Conservation (phyloP, 2,797 vertebrate genomes). For the Leptoclinus maculatus region DNA sequence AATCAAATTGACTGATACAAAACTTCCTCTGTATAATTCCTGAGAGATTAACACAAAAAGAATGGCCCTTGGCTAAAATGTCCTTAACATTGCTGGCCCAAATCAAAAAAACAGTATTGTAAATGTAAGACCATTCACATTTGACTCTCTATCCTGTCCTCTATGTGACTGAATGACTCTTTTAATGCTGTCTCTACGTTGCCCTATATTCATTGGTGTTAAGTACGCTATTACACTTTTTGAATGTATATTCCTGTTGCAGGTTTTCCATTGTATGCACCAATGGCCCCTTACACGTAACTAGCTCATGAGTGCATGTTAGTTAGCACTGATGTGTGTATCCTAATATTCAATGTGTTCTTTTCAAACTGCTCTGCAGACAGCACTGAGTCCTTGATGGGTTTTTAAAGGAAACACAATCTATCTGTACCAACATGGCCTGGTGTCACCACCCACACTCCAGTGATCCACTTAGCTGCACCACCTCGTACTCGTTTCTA, state of each 20-base stretch:
- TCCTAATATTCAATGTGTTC: neutral
- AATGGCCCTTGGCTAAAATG: neutral
- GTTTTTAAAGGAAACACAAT: neutral
- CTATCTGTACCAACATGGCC: constrained; percentile 38
- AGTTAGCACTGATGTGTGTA: too few species aligned
- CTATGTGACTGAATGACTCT: too few species aligned
- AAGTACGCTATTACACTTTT: neutral
- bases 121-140: neutral
- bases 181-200: neutral
- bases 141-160: neutral
- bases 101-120: neutral
- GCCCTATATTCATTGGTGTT: neutral
- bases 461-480: constrained; percentile 6
- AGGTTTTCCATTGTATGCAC: neutral
- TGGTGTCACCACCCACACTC: constrained; percentile 58
- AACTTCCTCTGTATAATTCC: neutral
- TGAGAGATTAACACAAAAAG: neutral
- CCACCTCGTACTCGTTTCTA: neutral
- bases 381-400: neutral
- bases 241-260: neutral
- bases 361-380: neutral
- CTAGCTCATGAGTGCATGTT: neutral
- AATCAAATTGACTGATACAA: neutral
- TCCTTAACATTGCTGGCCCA: neutral
- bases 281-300: neutral